These are phyloP conservation scores for Motacilla tschutschensis DNA, from an alignment of 2,113 vertebrate species.

Conservation along the genomic window DNA sequence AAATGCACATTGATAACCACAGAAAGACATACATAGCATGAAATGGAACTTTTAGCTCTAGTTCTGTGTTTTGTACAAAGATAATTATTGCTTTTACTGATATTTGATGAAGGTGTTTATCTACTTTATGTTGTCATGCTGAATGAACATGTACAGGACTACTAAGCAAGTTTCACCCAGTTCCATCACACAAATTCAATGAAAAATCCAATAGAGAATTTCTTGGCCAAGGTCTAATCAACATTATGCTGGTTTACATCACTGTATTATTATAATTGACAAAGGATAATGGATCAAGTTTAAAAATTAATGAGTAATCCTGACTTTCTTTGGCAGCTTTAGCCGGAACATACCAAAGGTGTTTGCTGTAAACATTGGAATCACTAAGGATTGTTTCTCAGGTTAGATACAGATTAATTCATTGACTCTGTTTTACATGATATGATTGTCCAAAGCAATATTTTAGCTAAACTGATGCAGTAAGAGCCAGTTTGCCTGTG, in stretches of 20 bases:
- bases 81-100: not conserved
- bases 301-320: not conserved
- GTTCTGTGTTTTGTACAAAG: not conserved
- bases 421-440: not conserved
- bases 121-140: not conserved
- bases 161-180: not conserved
- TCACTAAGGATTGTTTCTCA: not conserved
- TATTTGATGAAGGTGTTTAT: not conserved
- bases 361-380: not conserved
- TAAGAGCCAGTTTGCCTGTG: not conserved
- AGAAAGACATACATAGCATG: not conserved
- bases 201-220: not conserved
- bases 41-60: not conserved
- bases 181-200: not conserved
- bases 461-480: not conserved
- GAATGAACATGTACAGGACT: not conserved
- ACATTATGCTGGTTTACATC: not conserved
- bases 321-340: not conserved
- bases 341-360: not conserved
- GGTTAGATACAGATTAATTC: not conserved
- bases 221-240: not conserved
- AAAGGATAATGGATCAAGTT: not conserved
- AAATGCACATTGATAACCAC: not conserved
- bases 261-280: not conserved
- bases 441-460: not conserved